phyloP scores from a whole-genome alignment of 2,888 invertebrate species.

The Neuroscelio doddi region DNA sequence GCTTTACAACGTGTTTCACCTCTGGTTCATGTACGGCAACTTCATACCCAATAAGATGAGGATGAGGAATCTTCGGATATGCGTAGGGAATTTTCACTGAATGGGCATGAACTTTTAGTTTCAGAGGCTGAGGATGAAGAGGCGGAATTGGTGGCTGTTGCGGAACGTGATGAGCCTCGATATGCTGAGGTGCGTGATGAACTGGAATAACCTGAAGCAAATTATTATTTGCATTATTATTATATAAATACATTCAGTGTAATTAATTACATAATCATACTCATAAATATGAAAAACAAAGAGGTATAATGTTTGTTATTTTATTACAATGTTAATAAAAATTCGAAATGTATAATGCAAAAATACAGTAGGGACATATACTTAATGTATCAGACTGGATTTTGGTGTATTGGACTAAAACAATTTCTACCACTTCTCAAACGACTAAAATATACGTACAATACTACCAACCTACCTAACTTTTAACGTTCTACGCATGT shows the following conservation, averaged over 20 bases:
- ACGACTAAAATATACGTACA: too few species aligned
- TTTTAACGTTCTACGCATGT: too few species aligned
- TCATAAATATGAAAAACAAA: too few species aligned
- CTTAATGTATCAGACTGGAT: too few species aligned
- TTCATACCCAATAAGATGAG: slow-evolving; percentile 75
- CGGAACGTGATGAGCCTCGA: slow-evolving; percentile 61
- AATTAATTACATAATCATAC: too few species aligned
- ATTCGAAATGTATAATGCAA: background rate
- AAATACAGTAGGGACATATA: too few species aligned
- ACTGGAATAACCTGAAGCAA: slow-evolving; percentile 10
- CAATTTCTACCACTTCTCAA: too few species aligned
- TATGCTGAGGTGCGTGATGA: slow-evolving; percentile 45
- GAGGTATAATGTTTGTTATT: too few species aligned
- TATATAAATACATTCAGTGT: too few species aligned
- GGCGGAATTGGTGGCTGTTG: slow-evolving; percentile 64
- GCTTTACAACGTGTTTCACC: slow-evolving; percentile 74
- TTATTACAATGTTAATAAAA: background rate
- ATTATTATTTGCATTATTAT: background rate
- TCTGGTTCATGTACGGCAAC: slow-evolving; percentile 73
- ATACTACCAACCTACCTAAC: too few species aligned
- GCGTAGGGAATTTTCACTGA: slow-evolving; percentile 59
- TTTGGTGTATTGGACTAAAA: too few species aligned
- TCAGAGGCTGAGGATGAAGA: slow-evolving; percentile 65
- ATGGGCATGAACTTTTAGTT: slow-evolving; percentile 61
- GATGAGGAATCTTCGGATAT: slow-evolving; percentile 69